Evolutionary conservation across 2,113 vertebrate species (phyloP).

Genomic region (Canis aureus): DNA sequence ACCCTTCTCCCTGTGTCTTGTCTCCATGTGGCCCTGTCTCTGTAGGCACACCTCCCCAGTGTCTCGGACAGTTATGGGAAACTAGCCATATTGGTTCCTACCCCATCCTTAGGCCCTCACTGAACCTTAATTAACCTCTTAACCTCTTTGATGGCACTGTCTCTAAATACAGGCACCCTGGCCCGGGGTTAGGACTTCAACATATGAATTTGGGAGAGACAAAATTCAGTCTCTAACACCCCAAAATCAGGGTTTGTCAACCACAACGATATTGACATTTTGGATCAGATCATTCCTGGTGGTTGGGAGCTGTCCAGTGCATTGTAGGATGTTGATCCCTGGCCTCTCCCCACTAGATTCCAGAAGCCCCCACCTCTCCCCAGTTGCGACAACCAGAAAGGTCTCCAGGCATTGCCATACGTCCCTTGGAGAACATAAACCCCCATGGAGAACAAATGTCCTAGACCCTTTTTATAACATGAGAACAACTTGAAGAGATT

Average conservation of each 20-base stretch:
- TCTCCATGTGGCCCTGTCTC: not conserved
- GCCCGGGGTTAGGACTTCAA: not conserved
- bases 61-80: not conserved
- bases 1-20: not conserved
- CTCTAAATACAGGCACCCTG: not conserved
- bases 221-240: not conserved
- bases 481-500: not conserved
- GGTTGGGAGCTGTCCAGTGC: not conserved
- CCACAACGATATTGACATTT: accelerated
- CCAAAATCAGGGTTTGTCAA: not conserved
- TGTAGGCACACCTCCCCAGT: too few species aligned
- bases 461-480: not conserved
- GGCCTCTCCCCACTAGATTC: not conserved
- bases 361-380: not conserved
- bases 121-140: not conserved
- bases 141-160: not conserved
- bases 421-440: not conserved
- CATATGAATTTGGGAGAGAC: not conserved
- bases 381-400: not conserved
- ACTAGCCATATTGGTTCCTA: accelerated
- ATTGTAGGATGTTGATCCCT: accelerated
- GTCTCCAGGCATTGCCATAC: not conserved
- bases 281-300: not conserved
- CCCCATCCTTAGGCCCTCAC: too few species aligned
- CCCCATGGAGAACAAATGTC: not conserved